phyloP scores from a whole-genome alignment of 2,113 vertebrate species.

The Nymphicus hollandicus region DNA sequence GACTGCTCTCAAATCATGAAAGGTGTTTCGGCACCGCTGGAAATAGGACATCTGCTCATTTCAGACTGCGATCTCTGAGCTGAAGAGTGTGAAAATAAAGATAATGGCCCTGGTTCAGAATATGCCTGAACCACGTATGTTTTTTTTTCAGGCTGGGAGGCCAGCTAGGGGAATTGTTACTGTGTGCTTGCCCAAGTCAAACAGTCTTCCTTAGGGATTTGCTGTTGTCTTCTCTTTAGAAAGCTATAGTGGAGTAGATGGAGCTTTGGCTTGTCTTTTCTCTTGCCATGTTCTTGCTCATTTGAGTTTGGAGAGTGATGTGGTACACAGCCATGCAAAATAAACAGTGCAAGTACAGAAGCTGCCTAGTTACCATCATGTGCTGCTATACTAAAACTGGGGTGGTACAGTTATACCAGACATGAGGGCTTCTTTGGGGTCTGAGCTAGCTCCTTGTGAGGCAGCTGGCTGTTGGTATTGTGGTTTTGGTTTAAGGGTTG shows the following conservation, averaged over 20 bases:
- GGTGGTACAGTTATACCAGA: neutral
- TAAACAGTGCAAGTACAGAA: neutral
- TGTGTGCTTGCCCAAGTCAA: neutral
- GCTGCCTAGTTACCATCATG: neutral
- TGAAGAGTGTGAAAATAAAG: neutral
- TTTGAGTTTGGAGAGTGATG: neutral
- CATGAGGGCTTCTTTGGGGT: neutral
- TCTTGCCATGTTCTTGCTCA: neutral
- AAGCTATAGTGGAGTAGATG: neutral
- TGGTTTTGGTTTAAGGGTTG: neutral
- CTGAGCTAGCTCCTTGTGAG: neutral
- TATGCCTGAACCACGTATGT: fast-evolving
- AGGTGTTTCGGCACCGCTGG: neutral
- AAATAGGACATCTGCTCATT: neutral
- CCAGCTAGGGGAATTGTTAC: neutral
- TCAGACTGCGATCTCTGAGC: neutral
- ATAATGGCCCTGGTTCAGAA: neutral
- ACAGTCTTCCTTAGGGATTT: neutral
- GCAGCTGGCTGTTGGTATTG: neutral
- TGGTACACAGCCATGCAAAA: neutral
- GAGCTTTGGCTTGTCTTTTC: neutral
- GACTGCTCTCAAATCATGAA: neutral
- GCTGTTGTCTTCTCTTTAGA: neutral
- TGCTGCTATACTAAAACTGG: neutral
- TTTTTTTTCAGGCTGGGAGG: neutral